Evolutionary conservation across 1,140 invertebrate genomes (phyloP).

Genomic region (Drosophila pandora): DNA sequence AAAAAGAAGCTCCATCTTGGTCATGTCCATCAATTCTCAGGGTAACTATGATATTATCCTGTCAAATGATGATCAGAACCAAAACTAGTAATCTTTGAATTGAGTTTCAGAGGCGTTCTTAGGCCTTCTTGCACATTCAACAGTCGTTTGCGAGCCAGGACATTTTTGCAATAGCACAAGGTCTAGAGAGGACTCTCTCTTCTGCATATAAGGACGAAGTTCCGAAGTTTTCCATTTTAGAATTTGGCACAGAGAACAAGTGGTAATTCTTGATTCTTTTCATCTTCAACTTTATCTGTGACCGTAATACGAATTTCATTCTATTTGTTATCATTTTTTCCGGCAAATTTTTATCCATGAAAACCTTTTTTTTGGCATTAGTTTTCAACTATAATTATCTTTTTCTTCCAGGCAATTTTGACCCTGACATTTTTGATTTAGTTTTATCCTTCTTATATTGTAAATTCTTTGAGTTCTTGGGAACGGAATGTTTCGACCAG

Average conservation of each 20-base stretch:
- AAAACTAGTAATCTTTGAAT: not conserved
- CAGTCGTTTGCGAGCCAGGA: slow-evolving; percentile 9
- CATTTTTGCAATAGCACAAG: slow-evolving; percentile 9
- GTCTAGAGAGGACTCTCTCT: slow-evolving; percentile 13
- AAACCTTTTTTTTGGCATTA: too few species aligned
- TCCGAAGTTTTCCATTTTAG: slow-evolving; percentile 1
- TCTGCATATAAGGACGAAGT: slow-evolving; percentile 33
- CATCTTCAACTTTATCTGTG: not conserved
- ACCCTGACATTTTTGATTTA: too few species aligned
- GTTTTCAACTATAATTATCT: too few species aligned
- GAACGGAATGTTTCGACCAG: not conserved
- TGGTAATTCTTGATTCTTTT: not conserved
- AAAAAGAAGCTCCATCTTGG: not conserved
- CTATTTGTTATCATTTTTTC: too few species aligned
- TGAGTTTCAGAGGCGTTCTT: too few species aligned
- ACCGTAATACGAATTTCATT: too few species aligned
- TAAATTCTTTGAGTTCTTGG: not conserved
- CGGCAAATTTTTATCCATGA: too few species aligned
- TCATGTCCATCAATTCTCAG: not conserved
- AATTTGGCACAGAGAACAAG: slow-evolving; percentile 27
- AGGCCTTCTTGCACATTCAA: not conserved
- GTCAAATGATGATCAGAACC: not conserved
- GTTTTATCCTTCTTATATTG: too few species aligned
- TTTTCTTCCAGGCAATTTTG: too few species aligned
- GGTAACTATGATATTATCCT: not conserved